A percentile compares a stretch with the other conserved stretches of the same genome.
Evolutionary conservation across 1,140 invertebrate genomes (phyloP).

Genomic region (Octopus bimaculoides): DNA sequence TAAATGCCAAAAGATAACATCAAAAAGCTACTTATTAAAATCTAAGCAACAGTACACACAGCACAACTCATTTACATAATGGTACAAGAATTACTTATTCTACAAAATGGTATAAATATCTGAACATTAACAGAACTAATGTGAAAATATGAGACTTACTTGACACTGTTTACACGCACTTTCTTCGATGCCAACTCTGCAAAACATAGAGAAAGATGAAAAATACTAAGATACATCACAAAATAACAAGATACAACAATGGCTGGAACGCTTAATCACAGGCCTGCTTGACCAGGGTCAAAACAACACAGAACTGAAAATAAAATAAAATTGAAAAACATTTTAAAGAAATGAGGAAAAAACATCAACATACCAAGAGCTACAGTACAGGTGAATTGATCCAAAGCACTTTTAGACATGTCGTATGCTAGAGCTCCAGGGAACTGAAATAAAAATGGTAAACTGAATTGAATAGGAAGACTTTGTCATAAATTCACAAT

Average conservation of each 20-base stretch:
- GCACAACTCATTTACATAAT: no score
- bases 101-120: no score
- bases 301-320: no score
- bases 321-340: no score
- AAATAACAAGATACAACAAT: neutral
- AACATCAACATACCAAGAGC: constrained; percentile 61
- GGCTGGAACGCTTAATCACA: no score
- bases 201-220: constrained; percentile 15
- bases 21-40: no score
- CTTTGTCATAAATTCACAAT: neutral
- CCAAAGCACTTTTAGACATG: constrained; percentile 84
- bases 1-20: no score
- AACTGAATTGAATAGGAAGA: neutral
- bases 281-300: no score
- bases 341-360: neutral
- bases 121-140: no score
- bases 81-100: no score
- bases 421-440: constrained; percentile 70
- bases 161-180: constrained; percentile 81
- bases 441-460: constrained; percentile 49
- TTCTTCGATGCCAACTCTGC: constrained; percentile 74
- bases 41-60: no score
- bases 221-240: neutral
- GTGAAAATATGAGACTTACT: constrained; percentile 54
- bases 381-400: constrained; percentile 82